Evolutionary conservation across 2,888 invertebrate genomes (phyloP), one percentile per base, ranked within the genome.

Genomic region (Cephus nigrinus): DNA sequence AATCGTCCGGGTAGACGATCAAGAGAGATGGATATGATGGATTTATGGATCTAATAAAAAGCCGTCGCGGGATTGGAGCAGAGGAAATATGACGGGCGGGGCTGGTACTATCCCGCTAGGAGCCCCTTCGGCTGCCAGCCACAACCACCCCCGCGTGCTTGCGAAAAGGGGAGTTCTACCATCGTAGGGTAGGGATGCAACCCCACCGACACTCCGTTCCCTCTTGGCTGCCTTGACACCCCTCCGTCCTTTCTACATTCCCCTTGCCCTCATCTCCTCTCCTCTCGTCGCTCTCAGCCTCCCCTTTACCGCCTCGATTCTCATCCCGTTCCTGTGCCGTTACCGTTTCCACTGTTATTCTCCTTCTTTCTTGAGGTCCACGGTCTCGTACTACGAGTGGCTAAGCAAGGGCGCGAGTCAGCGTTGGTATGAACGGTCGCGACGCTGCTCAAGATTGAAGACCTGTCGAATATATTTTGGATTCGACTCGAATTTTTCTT

Each of bases 31-130:
- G 94, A 94, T 94, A 94, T 94, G 94, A 94, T 94, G 94, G 94
- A 96, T 95, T 95, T 96, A 96, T 95, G 95, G 95, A 95, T 95
- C 95, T 95, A 95, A 95, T 92, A 92, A 92, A 92, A 91, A 87
- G 90, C 85, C 83, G 86, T 83, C 84, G 86, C 86, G 87, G 90
- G 89, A 92, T 92, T 92, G 92, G 92, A 87, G 87, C 87, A 85
- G 86, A 84, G 82, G 88, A 90, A 90, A 90, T 91, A 91, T 91
- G 91, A 91, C 91, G 91, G 91, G 91, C 91, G 91, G 91, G 88
- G 90, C 90, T 85, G 32, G 31, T 32, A 31, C 12, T 32, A 55
- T 23, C 83, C 40, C 85, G 84, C 84, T 85, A 86, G 87, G 23
- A 89, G 87, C 89, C 88, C 88, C 87, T 88, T 89, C 82, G 86